A percentile compares a stretch with the other conserved stretches of the same genome.
Evolutionary conservation across 2,113 vertebrate genomes (phyloP).

Genomic region (Rutilus rutilus): DNA sequence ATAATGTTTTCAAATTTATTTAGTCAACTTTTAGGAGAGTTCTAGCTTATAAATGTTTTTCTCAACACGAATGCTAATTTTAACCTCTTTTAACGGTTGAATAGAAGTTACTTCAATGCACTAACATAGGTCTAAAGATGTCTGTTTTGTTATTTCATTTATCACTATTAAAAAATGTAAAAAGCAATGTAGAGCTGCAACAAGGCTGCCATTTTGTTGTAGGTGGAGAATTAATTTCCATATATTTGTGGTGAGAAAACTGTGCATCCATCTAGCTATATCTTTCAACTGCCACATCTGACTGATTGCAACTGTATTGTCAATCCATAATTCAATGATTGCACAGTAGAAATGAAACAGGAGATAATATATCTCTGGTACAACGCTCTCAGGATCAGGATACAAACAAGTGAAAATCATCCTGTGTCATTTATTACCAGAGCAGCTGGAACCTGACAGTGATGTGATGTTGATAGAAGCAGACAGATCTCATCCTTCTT

Average conservation of each 20-base stretch:
- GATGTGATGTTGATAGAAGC: conserved; percentile 45
- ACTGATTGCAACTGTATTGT: conserved; percentile 12
- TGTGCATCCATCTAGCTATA: neutral
- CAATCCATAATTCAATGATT: conserved; percentile 6
- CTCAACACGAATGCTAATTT: neutral
- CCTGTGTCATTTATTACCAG: conserved; percentile 7
- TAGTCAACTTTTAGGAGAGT: neutral
- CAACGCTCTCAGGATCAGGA: neutral
- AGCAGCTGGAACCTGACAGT: conserved; percentile 37
- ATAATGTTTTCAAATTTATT: neutral
- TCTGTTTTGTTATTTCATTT: neutral
- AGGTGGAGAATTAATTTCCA: conserved; percentile 16
- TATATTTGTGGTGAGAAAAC: conserved; percentile 4
- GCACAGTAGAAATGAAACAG: conserved; percentile 9
- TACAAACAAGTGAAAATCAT: neutral
- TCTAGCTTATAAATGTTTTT: neutral
- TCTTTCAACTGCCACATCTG: conserved; percentile 17
- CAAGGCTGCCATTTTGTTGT: neutral
- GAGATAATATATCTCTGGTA: conserved; percentile 35
- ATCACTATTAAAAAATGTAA: neutral
- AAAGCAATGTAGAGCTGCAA: neutral
- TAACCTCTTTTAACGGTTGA: neutral
- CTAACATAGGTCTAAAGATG: neutral
- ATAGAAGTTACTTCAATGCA: neutral
- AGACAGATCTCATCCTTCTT: conserved; percentile 40